phyloP scores from a whole-genome alignment of 2,888 invertebrate genomes.

The Caenorhabditis becei region DNA sequence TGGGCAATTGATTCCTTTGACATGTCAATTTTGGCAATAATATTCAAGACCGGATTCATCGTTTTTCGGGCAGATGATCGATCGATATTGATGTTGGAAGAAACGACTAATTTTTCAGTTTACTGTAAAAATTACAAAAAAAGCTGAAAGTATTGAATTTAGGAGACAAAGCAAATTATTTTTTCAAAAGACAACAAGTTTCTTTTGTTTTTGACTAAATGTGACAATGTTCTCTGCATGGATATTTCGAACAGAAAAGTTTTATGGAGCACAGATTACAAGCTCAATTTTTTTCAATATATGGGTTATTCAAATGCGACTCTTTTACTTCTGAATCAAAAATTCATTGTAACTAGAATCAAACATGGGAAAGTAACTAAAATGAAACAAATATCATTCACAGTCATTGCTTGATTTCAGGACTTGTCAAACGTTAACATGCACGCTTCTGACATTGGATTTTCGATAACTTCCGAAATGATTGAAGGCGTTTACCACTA shows the following conservation, averaged over 20 bases:
- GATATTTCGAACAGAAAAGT: slow-evolving; percentile 58
- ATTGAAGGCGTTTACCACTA: slow-evolving; percentile 25
- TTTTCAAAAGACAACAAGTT: slow-evolving; percentile 66
- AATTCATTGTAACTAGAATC: slow-evolving; percentile 63
- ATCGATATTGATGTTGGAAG: slow-evolving; percentile 58
- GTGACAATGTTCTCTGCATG: slow-evolving; percentile 62
- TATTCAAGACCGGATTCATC: slow-evolving; percentile 57
- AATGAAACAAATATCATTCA: not conserved
- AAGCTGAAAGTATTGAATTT: slow-evolving; percentile 9
- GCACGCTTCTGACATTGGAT: slow-evolving; percentile 70
- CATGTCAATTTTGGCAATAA: slow-evolving; percentile 58
- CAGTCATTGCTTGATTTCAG: slow-evolving; percentile 36
- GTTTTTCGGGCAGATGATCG: slow-evolving; percentile 60
- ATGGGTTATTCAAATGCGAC: slow-evolving; percentile 57
- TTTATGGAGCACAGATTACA: slow-evolving; percentile 68
- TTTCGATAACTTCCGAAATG: slow-evolving; percentile 59
- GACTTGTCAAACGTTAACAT: slow-evolving; percentile 66
- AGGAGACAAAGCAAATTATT: slow-evolving; percentile 66
- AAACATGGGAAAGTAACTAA: slow-evolving; percentile 64
- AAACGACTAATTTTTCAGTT: slow-evolving; percentile 48
- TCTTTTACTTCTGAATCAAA: slow-evolving; percentile 60
- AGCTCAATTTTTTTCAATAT: slow-evolving; percentile 67
- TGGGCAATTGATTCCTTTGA: slow-evolving; percentile 59
- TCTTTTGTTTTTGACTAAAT: slow-evolving; percentile 63
- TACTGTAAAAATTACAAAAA: not conserved